phyloP scores from a whole-genome alignment of 2,888 invertebrate species.

The Tetranychus piercei region DNA sequence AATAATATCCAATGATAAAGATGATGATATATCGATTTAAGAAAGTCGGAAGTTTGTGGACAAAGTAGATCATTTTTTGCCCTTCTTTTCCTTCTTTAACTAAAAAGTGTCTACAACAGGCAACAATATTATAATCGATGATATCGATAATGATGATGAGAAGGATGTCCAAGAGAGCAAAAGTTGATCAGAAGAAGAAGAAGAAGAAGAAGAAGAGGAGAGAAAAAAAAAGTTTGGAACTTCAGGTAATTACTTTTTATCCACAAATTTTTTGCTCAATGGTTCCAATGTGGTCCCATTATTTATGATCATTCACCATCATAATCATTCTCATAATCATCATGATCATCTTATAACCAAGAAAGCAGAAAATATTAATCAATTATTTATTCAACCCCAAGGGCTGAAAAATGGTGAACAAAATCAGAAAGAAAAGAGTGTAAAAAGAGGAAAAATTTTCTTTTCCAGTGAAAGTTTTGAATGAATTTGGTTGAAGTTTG shows the following conservation, averaged over 20 bases:
- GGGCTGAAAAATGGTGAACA: background rate
- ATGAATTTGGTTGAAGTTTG: background rate
- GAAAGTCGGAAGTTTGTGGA: background rate
- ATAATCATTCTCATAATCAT: too few relatives aligned
- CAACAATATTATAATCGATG: constrained; percentile 1
- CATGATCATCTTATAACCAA: too few relatives aligned
- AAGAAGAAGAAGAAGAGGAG: background rate
- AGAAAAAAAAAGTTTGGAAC: background rate
- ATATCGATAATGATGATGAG: background rate
- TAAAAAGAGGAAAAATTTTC: background rate
- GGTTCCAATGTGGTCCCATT: background rate
- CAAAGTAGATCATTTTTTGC: background rate
- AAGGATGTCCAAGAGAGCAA: background rate
- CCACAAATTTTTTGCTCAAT: background rate
- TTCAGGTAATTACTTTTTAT: background rate
- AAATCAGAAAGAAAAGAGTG: background rate
- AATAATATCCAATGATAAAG: background rate
- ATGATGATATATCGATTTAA: background rate
- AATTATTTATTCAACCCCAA: background rate
- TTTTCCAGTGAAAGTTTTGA: background rate
- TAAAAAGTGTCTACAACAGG: background rate
- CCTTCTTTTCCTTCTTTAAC: background rate
- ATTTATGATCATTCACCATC: too few relatives aligned
- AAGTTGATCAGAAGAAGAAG: background rate
- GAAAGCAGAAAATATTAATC: too few relatives aligned